Evolutionary conservation across 2,113 vertebrate species (phyloP).

Genomic region (Phainopepla nitens): DNA sequence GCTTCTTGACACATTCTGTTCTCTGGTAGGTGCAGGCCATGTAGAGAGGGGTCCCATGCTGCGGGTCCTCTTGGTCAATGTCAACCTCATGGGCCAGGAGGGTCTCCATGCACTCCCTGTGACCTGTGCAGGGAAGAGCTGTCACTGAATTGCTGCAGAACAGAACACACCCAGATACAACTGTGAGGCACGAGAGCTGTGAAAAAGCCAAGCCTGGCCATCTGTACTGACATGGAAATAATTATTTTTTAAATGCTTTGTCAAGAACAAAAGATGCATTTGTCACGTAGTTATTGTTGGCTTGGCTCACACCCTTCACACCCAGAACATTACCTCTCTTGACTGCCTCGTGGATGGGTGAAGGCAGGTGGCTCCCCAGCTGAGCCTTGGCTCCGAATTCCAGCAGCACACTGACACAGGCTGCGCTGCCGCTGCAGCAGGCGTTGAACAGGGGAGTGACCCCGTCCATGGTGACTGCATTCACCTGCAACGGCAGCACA

Average conservation of each 20-base stretch:
- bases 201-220: not conserved
- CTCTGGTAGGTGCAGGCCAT: slow-evolving; percentile 78
- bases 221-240: fast-evolving
- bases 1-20: slow-evolving; percentile 80
- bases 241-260: not conserved
- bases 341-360: slow-evolving; percentile 84
- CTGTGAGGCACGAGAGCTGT: not conserved
- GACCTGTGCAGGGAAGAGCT: slow-evolving; percentile 67
- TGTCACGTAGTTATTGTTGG: not conserved
- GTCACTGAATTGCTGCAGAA: not conserved
- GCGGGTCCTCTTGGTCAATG: slow-evolving; percentile 79
- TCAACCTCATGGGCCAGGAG: slow-evolving; percentile 79
- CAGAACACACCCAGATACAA: not conserved
- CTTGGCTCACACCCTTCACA: not conserved
- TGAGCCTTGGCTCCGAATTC: slow-evolving; percentile 72
- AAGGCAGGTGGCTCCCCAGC: slow-evolving; percentile 67
- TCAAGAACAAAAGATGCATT: not conserved
- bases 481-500: slow-evolving; percentile 67
- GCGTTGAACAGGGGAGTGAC: slow-evolving; percentile 86
- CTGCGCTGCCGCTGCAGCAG: slow-evolving; percentile 82
- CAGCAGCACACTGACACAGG: slow-evolving; percentile 81
- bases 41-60: slow-evolving; percentile 81
- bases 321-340: slow-evolving; percentile 75
- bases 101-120: slow-evolving; percentile 88
- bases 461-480: slow-evolving; percentile 78